Base-by-base conservation (phyloP, 1,140 invertebrate species). In the Cotesia typhae region DNA sequence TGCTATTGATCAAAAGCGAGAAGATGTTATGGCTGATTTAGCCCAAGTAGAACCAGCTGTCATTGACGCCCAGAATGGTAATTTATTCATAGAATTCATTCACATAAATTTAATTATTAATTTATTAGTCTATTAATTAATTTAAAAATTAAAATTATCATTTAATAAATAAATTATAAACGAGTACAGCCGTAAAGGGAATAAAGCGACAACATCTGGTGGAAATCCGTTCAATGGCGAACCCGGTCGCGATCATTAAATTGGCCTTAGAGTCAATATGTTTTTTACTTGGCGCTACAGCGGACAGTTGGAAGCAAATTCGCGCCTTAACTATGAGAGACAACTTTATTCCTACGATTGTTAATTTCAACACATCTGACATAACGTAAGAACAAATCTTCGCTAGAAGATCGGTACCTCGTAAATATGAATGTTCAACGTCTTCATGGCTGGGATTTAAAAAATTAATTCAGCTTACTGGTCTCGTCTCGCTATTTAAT, bases 31-130 rank as follows among this genome's bases (percentile, higher is more conserved):
- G 93, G 94, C 92, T 10, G 98, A 99, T 87, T 89, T 99, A 72
- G 95, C 94, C 5, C 92, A 97, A 85, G 96, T 99, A 7, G 98
- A 99, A 88, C 98, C 98, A 0, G 98, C 98, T 80, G 98, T 99
- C 71, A 94, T 97, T 75, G 98, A 99, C 79, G 98, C 98, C 37
- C 96, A 99, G 89, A 94, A 94, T 89, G 96, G 96, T 98, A 90
- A 85, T 6, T 61, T 47, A 17, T 28, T 61, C 38, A 55, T 41
- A 36, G n/a, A 1, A 14, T 9, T 6, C 1, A 20, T 55, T 1
- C n/a, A 20, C 35, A 6, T n/a, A n/a, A n/a, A 35, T 63, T 52
- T 12, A 41, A n/a, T 70, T 36, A 38, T 20, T n/a, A 28, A 47
- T n/a, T 47, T 12, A 12, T 55, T 36, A 53, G 12, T 10, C 14